These are phyloP conservation scores for Henricia sp. DNA, from an alignment of 53 echinoderm and acorn worm genomes.

Conservation along the genomic window DNA sequence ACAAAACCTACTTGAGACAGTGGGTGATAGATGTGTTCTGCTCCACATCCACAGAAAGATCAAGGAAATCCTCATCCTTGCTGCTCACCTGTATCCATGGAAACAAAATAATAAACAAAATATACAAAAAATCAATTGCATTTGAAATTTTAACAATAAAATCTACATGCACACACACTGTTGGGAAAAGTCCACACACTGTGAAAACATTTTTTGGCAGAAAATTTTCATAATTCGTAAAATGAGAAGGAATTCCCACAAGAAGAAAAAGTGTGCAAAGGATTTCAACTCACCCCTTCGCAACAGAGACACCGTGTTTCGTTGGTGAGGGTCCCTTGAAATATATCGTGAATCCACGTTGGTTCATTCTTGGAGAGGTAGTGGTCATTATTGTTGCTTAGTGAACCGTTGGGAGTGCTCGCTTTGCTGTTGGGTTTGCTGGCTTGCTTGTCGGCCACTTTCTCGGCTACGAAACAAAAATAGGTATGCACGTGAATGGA, in stretches of 20 bases:
- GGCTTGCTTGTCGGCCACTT: conserved; percentile 80
- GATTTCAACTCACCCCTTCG: conserved; percentile 81
- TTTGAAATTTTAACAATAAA: neutral
- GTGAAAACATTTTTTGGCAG: too few species aligned
- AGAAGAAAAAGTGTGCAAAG: neutral
- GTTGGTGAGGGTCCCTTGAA: conserved; percentile 99
- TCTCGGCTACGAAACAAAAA: conserved; percentile 74
- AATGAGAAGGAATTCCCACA: too few species aligned
- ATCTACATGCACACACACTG: neutral
- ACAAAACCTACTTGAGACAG: conserved; percentile 89
- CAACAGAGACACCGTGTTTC: conserved; percentile 97
- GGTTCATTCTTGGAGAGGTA: conserved; percentile 79
- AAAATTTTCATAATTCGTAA: too few species aligned
- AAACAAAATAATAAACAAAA: conserved; percentile 2
- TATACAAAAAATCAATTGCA: neutral
- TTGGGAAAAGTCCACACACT: too few species aligned
- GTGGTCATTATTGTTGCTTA: conserved; percentile 88
- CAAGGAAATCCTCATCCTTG: conserved; percentile 98
- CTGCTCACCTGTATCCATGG: conserved; percentile 80
- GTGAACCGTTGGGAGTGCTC: conserved; percentile 81
- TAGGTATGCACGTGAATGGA: too few species aligned
- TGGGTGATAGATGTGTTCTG: conserved; percentile 99
- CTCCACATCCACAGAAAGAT: conserved; percentile 95
- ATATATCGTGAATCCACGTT: conserved; percentile 99
- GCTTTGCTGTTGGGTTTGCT: conserved; percentile 81